Base-by-base conservation (phyloP, 2,888 invertebrate species). In the Griposia aprilina region DNA sequence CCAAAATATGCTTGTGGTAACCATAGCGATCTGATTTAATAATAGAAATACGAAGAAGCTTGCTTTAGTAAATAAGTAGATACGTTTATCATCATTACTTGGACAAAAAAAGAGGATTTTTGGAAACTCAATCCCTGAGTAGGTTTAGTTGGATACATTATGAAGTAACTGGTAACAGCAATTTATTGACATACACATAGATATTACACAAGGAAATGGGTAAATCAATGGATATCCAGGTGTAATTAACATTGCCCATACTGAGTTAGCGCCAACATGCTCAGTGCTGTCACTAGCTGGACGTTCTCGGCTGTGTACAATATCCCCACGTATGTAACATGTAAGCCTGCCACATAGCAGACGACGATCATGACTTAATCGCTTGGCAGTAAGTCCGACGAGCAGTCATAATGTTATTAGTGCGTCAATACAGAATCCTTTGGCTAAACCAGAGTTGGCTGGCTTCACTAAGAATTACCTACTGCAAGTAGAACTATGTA, bases 381-480 rank as follows among this genome's bases (percentile, higher is more conserved):
- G 30, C 50, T 76, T 66, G 76, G 65, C 83, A 73, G 65, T 41
- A 45, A n/a, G 30, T n/a, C 20, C 55, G n/a, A 69, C 50, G 17
- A 20, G 65, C 41, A 26, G 69, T 60, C n/a, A 23, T 36, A 45
- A 36, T 65, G 59, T 55, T 78, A 69, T 50, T 67, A 62, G 41
- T 36, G n/a, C 63, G 30, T 63, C 72, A 45, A 48, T 68, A 67
- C 15, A 26, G 30, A 48, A 26, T 30, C 17, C 60, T 73, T 60
- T 20, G 30, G 23, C 57, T 59, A 60, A 78, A 68, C n/a, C 52
- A 5, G n/a, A 20, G 1, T 17, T 48, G n/a, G 67, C 48, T 77
- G 23, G 30, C 23, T 45, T 36, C 7, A 50, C 57, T 17, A 4
- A 55, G 30, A 26, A n/a, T 17, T 48, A 55, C 8, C 17, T 17